Evolutionary conservation across 2,113 vertebrate genomes (phyloP), one percentile per base, ranked within the genome.

Genomic region (Colistium nudipinnis): DNA sequence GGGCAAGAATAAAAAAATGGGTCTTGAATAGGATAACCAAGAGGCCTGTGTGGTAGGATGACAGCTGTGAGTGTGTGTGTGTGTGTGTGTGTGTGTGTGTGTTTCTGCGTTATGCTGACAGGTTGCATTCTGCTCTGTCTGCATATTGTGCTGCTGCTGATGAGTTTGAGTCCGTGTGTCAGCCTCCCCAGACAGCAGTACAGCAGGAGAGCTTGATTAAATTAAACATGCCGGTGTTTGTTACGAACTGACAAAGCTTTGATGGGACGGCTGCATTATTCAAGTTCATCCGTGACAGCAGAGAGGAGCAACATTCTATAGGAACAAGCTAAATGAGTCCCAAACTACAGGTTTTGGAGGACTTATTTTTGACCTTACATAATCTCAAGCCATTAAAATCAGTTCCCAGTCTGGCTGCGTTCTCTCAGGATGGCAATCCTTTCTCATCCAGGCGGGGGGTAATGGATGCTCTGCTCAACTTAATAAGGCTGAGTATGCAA

Each of bases 141-240:
- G 20, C 2, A 6, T 13, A 35, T 70, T 80, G 65, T 65, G 70
- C 72, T 62, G 63, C 61, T 25, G n/a, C n/a, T 43, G 60, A 48
- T 43, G 60, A 48, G 51, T 63, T 13, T 38, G 43, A 4, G 1
- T 31, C 62, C 38, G 64, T 48, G 57, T 19, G 54, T 65, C 47
- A n/a, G 53, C 49, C 36, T 56, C 63, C 25, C 59, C 52, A 55
- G 52, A 73, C 63, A 33, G n/a, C n/a, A n/a, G 44, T 36, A 38
- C 66, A n/a, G 60, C 41, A 49, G 65, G 35, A 61, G 48, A 14
- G 60, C 22, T 24, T 62, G 62, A 48, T 71, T 79, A 49, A 30
- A 79, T 78, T 53, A 65, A 75, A 78, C 60, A 45, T 12, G 25
- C 16, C 33, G 19, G 47, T 43, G 63, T 61, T 69, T 38, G 74